These are phyloP conservation scores for Xiphydria camelus DNA, from an alignment of 2,888 invertebrate genomes.

Conservation along the genomic window DNA sequence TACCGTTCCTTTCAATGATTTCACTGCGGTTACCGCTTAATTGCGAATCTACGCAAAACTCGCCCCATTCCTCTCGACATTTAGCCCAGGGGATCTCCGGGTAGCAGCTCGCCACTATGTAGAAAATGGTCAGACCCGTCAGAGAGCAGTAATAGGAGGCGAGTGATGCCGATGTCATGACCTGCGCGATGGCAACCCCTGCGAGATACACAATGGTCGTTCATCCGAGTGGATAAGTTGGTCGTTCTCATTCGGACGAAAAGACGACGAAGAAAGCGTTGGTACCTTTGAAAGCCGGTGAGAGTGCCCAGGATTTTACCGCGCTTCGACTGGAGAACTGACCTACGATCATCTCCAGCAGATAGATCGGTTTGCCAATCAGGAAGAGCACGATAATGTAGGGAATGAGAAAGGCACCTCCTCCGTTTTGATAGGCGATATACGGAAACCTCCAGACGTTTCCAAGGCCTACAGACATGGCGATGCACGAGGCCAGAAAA, in stretches of 20 bases:
- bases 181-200: slow-evolving; percentile 56
- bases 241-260: too few relatives aligned
- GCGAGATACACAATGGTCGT: too few relatives aligned
- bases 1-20: slow-evolving; percentile 11
- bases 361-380: slow-evolving; percentile 77
- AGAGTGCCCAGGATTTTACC: slow-evolving; percentile 67
- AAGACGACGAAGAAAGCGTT: too few relatives aligned
- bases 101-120: slow-evolving; percentile 73
- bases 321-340: slow-evolving; percentile 79
- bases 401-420: slow-evolving; percentile 67
- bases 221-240: too few relatives aligned
- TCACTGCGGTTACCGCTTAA: too few relatives aligned
- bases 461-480: slow-evolving; percentile 67
- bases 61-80: slow-evolving; percentile 65
- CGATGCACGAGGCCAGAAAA: slow-evolving; percentile 64
- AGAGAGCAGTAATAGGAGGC: slow-evolving; percentile 76
- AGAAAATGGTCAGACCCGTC: slow-evolving; percentile 74
- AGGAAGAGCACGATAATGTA: slow-evolving; percentile 65
- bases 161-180: slow-evolving; percentile 56
- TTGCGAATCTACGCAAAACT: slow-evolving; percentile 58
- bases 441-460: slow-evolving; percentile 69
- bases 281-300: slow-evolving; percentile 77
- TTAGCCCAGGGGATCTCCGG: slow-evolving; percentile 73
- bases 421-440: slow-evolving; percentile 66
- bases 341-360: slow-evolving; percentile 79